Conservation (phyloP, 1,140 invertebrate species). For the Eurytemora carolleeae region DNA sequence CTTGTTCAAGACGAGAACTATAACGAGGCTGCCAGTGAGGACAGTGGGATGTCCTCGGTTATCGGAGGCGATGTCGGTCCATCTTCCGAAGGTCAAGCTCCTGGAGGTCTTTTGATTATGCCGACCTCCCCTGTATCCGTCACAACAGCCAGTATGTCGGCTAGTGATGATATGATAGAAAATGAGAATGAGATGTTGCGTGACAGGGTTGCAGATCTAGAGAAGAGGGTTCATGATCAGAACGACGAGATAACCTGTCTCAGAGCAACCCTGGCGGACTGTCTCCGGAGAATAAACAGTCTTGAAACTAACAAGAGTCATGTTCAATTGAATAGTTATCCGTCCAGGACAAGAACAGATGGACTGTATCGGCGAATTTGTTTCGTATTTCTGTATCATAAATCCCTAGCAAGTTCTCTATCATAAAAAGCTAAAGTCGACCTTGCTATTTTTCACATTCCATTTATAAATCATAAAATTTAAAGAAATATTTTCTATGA, state of each 20-base stretch:
- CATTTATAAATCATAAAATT: too few species aligned
- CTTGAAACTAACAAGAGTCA: conserved; percentile 36
- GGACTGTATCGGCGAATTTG: too few species aligned
- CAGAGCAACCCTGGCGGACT: conserved; percentile 67
- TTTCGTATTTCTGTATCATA: too few species aligned
- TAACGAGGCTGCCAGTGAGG: background rate
- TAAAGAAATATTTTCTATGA: too few species aligned
- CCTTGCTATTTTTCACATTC: too few species aligned
- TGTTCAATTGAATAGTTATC: background rate
- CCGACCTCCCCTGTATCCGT: background rate
- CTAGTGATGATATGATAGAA: conserved; percentile 75
- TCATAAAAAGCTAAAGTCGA: too few species aligned
- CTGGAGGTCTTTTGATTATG: background rate
- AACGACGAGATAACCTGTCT: conserved; percentile 81
- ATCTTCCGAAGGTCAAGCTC: background rate
- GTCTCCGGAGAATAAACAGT: conserved; percentile 49
- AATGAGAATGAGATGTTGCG: conserved; percentile 59
- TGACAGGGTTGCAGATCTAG: conserved; percentile 58
- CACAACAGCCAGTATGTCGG: conserved; percentile 18
- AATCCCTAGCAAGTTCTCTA: too few species aligned
- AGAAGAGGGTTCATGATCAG: conserved; percentile 66
- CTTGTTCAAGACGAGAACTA: background rate
- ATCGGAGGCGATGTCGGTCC: background rate
- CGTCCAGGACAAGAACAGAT: background rate
- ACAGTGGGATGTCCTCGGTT: background rate